phyloP scores from a whole-genome alignment of 2,888 invertebrate species.

The Andrena haemorrhoa region DNA sequence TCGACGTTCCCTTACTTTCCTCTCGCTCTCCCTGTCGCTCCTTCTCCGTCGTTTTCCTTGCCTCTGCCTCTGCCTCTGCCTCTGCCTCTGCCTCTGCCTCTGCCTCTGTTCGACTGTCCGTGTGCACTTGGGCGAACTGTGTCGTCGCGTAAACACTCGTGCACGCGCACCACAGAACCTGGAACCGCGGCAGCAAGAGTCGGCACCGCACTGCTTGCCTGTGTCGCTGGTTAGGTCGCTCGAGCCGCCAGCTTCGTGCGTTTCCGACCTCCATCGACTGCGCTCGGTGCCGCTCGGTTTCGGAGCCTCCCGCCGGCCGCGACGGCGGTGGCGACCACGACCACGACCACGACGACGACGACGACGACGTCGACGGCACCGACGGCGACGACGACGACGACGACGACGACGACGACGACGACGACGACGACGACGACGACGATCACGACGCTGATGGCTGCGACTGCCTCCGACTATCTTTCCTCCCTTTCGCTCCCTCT shows the following conservation, averaged over 20 bases:
- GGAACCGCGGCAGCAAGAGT: slow-evolving; percentile 74
- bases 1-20: neutral
- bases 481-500: slow-evolving; percentile 1
- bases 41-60: slow-evolving; percentile 13
- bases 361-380: slow-evolving; percentile 9
- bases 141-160: slow-evolving; percentile 71
- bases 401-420: slow-evolving; percentile 3
- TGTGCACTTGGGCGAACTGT: slow-evolving; percentile 40
- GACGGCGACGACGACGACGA: slow-evolving; percentile 11
- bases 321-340: slow-evolving; percentile 13
- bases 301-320: slow-evolving; percentile 65
- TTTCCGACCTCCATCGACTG: slow-evolving; percentile 68
- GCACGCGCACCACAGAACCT: slow-evolving; percentile 60
- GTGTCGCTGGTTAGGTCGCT: slow-evolving; percentile 71
- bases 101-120: slow-evolving; percentile 22
- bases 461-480: slow-evolving; percentile 10
- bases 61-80: slow-evolving; percentile 13
- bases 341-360: neutral
- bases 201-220: slow-evolving; percentile 76
- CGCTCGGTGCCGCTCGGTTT: slow-evolving; percentile 66
- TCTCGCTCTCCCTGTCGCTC: slow-evolving; percentile 9
- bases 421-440: slow-evolving; percentile 23
- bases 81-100: slow-evolving; percentile 9
- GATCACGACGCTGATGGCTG: slow-evolving; percentile 22
- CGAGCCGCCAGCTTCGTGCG: slow-evolving; percentile 71